phyloP scores from a whole-genome alignment of 2,113 vertebrate species.

The Electrona antarctica region DNA sequence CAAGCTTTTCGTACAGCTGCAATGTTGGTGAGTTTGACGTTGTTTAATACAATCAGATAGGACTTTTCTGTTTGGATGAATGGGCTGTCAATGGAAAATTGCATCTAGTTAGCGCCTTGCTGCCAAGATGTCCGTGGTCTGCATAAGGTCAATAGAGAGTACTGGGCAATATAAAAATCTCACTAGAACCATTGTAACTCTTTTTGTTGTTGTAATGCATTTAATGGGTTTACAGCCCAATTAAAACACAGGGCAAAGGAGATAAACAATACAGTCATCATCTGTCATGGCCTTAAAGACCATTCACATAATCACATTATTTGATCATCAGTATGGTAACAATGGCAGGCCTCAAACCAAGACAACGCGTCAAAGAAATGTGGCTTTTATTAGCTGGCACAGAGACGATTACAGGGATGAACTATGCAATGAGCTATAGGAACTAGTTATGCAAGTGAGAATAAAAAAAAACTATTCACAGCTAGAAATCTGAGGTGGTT shows the following conservation, averaged over 20 bases:
- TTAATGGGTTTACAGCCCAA: slow-evolving; percentile 53
- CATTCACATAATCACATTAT: slow-evolving; percentile 12
- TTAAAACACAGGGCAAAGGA: slow-evolving; percentile 21
- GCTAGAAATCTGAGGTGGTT: background rate
- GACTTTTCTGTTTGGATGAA: no score
- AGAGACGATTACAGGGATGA: background rate
- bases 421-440: background rate
- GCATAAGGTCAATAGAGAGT: no score
- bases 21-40: no score
- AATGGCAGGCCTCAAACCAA: background rate
- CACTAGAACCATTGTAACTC: no score
- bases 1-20: no score
- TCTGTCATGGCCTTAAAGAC: background rate
- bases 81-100: no score
- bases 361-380: slow-evolving; percentile 10
- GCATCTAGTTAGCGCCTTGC: no score
- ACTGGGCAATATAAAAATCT: no score
- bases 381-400: background rate
- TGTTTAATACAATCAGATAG: no score
- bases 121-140: no score
- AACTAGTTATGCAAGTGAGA: background rate
- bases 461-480: background rate
- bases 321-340: background rate
- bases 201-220: slow-evolving; percentile 24
- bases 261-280: slow-evolving; percentile 8